Percentiles rank a stretch among this genome's conserved stretches.
Evolutionary conservation across 2,797 vertebrate genomes (phyloP).

Genomic region (Anisognathus igniventris): DNA sequence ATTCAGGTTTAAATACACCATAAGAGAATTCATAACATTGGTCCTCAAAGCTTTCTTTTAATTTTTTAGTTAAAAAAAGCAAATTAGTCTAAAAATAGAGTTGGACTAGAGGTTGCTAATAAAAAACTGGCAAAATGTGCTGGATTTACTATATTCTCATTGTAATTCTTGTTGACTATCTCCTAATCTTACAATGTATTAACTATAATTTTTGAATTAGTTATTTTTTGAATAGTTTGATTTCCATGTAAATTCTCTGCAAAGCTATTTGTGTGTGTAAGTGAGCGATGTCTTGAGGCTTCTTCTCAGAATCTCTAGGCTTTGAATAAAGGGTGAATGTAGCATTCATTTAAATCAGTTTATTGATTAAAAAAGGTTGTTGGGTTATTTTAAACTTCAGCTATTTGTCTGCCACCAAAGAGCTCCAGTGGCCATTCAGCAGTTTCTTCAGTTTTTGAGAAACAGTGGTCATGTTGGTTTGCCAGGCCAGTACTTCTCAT

Average conservation of each 20-base stretch:
- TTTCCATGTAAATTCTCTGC: background rate
- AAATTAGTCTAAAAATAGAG: background rate
- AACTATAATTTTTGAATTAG: conserved; percentile 43
- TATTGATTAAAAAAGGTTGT: background rate
- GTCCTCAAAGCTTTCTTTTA: background rate
- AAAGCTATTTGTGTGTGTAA: background rate
- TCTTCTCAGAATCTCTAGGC: background rate
- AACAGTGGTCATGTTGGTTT: background rate
- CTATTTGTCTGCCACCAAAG: background rate
- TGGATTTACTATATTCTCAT: background rate
- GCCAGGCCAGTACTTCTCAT: background rate
- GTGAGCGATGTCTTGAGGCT: background rate
- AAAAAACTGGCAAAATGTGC: background rate
- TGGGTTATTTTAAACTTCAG: background rate
- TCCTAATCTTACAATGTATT: conserved; percentile 4
- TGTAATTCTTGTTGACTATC: background rate
- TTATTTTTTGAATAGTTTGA: background rate
- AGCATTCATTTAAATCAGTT: background rate
- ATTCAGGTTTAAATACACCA: background rate
- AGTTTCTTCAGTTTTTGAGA: rapidly evolving
- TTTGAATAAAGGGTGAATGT: background rate
- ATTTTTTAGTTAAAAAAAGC: background rate
- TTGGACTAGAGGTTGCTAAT: background rate
- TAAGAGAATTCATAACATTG: background rate
- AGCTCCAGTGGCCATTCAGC: background rate